Percentiles rank a stretch among this genome's conserved stretches.
Evolutionary conservation across 1,140 invertebrate genomes (phyloP).

Genomic region (Halesus radiatus): DNA sequence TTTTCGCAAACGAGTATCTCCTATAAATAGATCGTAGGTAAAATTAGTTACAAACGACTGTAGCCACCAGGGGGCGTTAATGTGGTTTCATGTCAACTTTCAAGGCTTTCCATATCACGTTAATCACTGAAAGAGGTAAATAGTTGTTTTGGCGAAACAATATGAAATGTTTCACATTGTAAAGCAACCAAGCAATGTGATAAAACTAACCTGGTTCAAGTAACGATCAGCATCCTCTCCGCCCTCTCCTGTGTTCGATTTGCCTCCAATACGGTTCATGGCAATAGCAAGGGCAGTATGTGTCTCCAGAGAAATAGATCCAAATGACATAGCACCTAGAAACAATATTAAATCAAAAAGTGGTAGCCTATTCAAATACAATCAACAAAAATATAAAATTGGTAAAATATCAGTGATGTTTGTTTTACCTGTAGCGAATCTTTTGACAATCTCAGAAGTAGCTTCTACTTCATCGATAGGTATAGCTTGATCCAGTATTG

Average conservation of each 20-base stretch:
- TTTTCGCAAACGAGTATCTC: too few relatives aligned
- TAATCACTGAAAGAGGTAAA: too few relatives aligned
- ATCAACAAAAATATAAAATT: too few relatives aligned
- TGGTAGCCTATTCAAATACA: too few relatives aligned
- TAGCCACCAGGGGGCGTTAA: too few relatives aligned
- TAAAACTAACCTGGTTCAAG: constrained; percentile 70
- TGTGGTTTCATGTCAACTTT: too few relatives aligned
- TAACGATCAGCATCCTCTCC: constrained; percentile 92
- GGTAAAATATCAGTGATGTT: neutral
- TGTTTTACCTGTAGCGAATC: constrained; percentile 73
- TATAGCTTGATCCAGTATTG: constrained; percentile 81
- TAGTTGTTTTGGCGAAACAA: too few relatives aligned
- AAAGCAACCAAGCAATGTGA: neutral
- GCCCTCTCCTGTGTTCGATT: constrained; percentile 98
- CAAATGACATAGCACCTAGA: constrained; percentile 74
- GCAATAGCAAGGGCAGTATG: constrained; percentile 95
- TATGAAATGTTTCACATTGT: too few relatives aligned
- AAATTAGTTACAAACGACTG: too few relatives aligned
- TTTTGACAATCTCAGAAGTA: constrained; percentile 95
- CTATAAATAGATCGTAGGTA: too few relatives aligned
- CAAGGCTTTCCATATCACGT: too few relatives aligned
- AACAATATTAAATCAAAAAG: neutral
- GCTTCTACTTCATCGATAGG: constrained; percentile 92
- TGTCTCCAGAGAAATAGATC: constrained; percentile 84
- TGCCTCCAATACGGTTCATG: constrained; percentile 96